phyloP scores from a whole-genome alignment of 1,140 invertebrate genomes.

The Phymastichus coffea region DNA sequence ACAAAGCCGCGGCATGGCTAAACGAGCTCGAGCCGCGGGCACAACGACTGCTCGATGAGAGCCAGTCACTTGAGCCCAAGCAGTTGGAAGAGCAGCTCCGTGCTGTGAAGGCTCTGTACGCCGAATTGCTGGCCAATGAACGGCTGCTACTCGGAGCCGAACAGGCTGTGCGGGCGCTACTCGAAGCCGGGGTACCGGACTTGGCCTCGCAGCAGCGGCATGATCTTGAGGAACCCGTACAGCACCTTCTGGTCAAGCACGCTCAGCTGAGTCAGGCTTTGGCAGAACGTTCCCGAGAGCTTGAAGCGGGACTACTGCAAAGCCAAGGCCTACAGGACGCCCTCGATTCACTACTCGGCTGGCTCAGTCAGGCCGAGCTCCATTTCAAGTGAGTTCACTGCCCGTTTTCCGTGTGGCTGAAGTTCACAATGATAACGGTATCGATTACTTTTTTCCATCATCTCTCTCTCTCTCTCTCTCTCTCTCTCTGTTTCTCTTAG shows the following conservation, averaged over 20 bases:
- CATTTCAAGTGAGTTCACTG: slow-evolving; percentile 71
- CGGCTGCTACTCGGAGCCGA: slow-evolving; percentile 80
- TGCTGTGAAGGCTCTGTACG: slow-evolving; percentile 80
- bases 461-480: no score
- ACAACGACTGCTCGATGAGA: slow-evolving; percentile 74
- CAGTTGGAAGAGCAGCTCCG: slow-evolving; percentile 85
- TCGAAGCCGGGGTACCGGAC: slow-evolving; percentile 77
- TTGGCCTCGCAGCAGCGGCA: slow-evolving; percentile 74
- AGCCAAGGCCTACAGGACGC: slow-evolving; percentile 94
- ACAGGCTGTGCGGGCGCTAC: slow-evolving; percentile 67
- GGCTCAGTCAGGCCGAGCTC: slow-evolving; percentile 82
- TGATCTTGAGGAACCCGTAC: slow-evolving; percentile 76
- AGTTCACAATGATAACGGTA: not conserved
- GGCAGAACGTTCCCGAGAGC: slow-evolving; percentile 74
- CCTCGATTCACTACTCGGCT: slow-evolving; percentile 78
- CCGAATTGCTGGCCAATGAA: slow-evolving; percentile 83
- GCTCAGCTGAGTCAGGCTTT: slow-evolving; percentile 70
- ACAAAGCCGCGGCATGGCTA: slow-evolving; percentile 82
- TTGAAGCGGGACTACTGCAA: slow-evolving; percentile 87
- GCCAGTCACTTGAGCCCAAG: slow-evolving; percentile 81
- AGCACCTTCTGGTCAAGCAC: slow-evolving; percentile 77
- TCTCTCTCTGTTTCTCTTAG: no score
- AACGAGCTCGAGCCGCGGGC: slow-evolving; percentile 78
- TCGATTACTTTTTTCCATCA: not conserved
- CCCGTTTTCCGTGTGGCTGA: no score